Base-by-base conservation (phyloP, 2,888 invertebrate species). In the Elmis aenea region DNA sequence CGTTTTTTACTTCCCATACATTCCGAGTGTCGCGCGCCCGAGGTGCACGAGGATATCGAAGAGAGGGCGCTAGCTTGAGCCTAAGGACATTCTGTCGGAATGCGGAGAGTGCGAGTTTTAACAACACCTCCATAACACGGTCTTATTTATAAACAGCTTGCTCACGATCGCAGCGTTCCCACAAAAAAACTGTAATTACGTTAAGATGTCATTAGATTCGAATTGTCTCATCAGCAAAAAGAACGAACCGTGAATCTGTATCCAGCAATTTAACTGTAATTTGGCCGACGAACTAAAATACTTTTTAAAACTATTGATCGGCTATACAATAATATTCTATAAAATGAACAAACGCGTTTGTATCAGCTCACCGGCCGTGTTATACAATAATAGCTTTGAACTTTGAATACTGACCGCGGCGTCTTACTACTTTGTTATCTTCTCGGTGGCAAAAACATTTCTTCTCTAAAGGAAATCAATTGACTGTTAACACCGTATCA, bases 11-110 rank as follows among this genome's bases (percentile, higher is more conserved):
- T 48, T 45, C 49, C 49, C 49, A 55, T 53, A 52, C 55, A 52
- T 56, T 53, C 52, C 50, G 50, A 50, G 54, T 55, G 52, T 52
- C 53, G 52, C 51, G 48, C 49, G 46, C 34, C 46, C 46, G 35
- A 37, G 44, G 32, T 23, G 42, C 38, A 37, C 34, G 25, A 23
- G 36, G 42, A 38, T 42, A 48, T 45, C 46, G 50, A 50, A 49
- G 31, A 40, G 38, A 32, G 33, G 40, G 42, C 38, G 44, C 16
- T 20, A 33, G 33, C 25, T 25, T 20, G 38, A 33, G n/a, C n/a
- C n/a, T n/a, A n/a, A n/a, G n/a, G 33, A 39, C 39, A 39, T 28
- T 22, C 22, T 18, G 22, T 11, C 30, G 38, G 38, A 38, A 38
- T 38, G 38, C 33, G 33, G 13, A 13, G 23, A 25, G 13, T 33